Percentiles rank a stretch among this genome's conserved stretches.
Conservation (phyloP, 2,888 invertebrate species). For the Drosophila heteroneura region DNA sequence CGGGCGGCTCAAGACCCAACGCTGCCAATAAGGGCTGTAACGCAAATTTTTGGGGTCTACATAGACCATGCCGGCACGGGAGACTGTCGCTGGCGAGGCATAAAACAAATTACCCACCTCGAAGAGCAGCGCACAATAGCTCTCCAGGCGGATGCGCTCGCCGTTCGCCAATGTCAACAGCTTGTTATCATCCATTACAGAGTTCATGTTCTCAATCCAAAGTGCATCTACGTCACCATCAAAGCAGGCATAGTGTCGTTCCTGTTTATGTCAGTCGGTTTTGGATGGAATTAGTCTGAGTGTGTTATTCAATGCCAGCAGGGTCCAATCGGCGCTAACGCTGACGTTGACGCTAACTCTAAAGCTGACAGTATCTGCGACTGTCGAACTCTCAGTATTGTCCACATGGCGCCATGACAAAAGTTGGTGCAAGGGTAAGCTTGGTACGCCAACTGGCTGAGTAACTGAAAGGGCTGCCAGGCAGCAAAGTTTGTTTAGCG, state of each 20-base stretch:
- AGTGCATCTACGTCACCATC: constrained; percentile 97
- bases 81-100: constrained; percentile 97
- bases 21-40: constrained; percentile 93
- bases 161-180: constrained; percentile 95
- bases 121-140: constrained; percentile 93
- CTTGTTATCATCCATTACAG: constrained; percentile 98
- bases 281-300: constrained; percentile 78
- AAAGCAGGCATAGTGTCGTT: constrained; percentile 93
- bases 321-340: constrained; percentile 10
- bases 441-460: constrained; percentile 52
- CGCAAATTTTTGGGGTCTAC: constrained; percentile 97
- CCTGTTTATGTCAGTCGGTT: constrained; percentile 85
- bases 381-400: not conserved
- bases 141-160: constrained; percentile 93
- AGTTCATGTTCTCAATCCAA: constrained; percentile 99
- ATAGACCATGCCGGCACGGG: constrained; percentile 96
- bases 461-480: constrained; percentile 38
- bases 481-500: constrained; percentile 35
- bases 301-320: constrained; percentile 69
- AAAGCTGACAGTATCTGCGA: not conserved
- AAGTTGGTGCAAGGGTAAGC: constrained; percentile 23
- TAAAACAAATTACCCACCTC: constrained; percentile 95
- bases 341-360: constrained; percentile 4
- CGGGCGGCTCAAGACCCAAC: constrained; percentile 89
- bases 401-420: not conserved